A percentile compares a stretch with the other conserved stretches of the same genome.
phyloP scores from a whole-genome alignment of 2,888 invertebrate genomes.

The Cordilura impudica region DNA sequence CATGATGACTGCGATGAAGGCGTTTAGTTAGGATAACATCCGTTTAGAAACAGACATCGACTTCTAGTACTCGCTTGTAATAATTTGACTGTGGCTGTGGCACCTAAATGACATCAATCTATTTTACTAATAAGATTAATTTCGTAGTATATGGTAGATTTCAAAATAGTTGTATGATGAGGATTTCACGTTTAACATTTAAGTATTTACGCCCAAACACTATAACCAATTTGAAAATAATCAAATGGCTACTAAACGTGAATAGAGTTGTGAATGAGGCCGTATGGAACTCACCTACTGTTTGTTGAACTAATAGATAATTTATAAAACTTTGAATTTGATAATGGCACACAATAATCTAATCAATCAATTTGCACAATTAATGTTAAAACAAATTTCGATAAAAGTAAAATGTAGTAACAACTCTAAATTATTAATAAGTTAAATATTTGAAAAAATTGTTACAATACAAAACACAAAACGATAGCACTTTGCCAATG shows the following conservation, averaged over 20 bases:
- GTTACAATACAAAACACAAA: background rate
- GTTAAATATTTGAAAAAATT: background rate
- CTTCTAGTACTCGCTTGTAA: background rate
- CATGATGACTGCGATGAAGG: slow-evolving; percentile 28
- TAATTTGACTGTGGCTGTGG: background rate
- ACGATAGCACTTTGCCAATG: background rate
- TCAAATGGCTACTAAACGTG: background rate
- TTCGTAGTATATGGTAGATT: slow-evolving; percentile 23
- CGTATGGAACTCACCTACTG: background rate
- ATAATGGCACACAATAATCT: slow-evolving; percentile 13
- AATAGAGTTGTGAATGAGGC: background rate
- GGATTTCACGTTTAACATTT: slow-evolving; percentile 57
- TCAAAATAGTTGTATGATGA: slow-evolving; percentile 2
- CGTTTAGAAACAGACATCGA: background rate
- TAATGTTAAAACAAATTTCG: slow-evolving; percentile 28
- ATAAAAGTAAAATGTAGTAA: background rate
- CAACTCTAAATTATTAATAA: background rate
- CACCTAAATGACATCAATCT: slow-evolving; percentile 42
- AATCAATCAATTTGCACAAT: slow-evolving; percentile 46
- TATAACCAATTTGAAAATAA: background rate
- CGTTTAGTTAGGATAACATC: background rate
- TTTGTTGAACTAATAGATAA: background rate
- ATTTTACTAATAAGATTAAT: slow-evolving; percentile 8
- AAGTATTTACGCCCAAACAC: slow-evolving; percentile 22
- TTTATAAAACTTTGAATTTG: background rate